Base-by-base conservation (phyloP, 2,113 vertebrate genomes). In the Marcusenius ussheri region DNA sequence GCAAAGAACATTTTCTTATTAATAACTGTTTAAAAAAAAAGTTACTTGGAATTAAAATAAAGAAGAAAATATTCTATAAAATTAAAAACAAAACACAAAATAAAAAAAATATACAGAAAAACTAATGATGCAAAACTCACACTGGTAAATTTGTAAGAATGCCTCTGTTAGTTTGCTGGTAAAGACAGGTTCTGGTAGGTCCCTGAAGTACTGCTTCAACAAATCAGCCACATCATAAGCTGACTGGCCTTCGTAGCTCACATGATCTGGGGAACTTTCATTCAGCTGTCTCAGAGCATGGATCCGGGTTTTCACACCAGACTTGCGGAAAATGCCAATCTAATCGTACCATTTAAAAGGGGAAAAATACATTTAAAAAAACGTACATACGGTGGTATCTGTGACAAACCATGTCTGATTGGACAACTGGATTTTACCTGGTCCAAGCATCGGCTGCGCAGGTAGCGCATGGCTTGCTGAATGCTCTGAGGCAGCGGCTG, bases 321-420 rank as follows among this genome's bases (percentile, higher is more conserved):
- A 98, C 89, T 97, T 98, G 2, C 97, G 95, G 94, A 98, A 98
- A 89, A 98, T 97, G 91, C 97, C 97, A 10, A 98, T 97, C 97
- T 98, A 91, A 39, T n/a, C 50, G 89, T 35, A 50, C 31, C 5
- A 8, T 66, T 35, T 35, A 88, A n/a, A 50, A 39, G n/a, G 24
- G 11, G 19, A 5, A 56, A 86, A 17, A 51, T 31, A 51, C n/a
- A 31, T 51, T 56, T 87, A 6, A 80, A 19, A n/a, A 39, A 51
- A 8, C 3, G 10, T 17, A 24, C 13, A 51, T 19, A 47, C 0
- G 35, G 31, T 3, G 7, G 17, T 62, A 47, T 62, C 51, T 24
- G 53, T 21, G 1, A 62, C 66, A 47, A 35, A 56, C 49, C 70
- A 83, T 80, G 10, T 89, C 39, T 88, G 6, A 31, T 17, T 24